These are phyloP conservation scores for Hemithea aestivaria DNA, from an alignment of 2,888 invertebrate species.

Conservation along the genomic window DNA sequence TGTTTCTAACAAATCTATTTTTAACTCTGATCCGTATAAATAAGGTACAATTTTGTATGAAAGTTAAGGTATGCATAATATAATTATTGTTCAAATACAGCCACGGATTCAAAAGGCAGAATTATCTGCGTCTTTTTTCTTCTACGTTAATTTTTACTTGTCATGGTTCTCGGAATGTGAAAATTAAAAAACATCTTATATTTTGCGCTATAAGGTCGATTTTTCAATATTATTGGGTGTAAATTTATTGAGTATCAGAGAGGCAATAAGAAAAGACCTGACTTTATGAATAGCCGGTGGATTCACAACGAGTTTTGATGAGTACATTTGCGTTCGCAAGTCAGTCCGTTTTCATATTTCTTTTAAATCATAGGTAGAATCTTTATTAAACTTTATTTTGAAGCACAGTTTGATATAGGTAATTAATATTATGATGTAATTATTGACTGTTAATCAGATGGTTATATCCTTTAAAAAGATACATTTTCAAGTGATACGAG, in stretches of 20 bases:
- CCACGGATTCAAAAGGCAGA: slow-evolving; percentile 14
- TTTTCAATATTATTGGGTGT: slow-evolving; percentile 2
- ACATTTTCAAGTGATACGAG: too few relatives aligned
- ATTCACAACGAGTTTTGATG: slow-evolving; percentile 18
- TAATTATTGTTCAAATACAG: slow-evolving; percentile 23
- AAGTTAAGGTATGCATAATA: slow-evolving; percentile 9
- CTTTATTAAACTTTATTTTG: too few relatives aligned
- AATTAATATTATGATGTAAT: slow-evolving; percentile 4
- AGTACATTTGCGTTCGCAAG: slow-evolving; percentile 8
- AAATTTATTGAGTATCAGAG: slow-evolving; percentile 3
- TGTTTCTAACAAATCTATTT: slow-evolving; percentile 14
- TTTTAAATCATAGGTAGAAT: too few relatives aligned
- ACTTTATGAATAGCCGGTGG: slow-evolving; percentile 25
- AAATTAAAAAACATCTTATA: slow-evolving; percentile 7
- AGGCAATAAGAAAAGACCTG: slow-evolving; percentile 19
- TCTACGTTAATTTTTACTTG: slow-evolving; percentile 20
- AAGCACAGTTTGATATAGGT: too few relatives aligned
- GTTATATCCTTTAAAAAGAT: too few relatives aligned
- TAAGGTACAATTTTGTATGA: slow-evolving; percentile 9
- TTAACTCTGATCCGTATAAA: slow-evolving; percentile 10
- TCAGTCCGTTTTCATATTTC: slow-evolving; percentile 1
- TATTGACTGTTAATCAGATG: background rate
- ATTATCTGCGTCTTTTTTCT: slow-evolving; percentile 20
- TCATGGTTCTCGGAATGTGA: slow-evolving; percentile 20
- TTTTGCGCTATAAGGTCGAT: slow-evolving; percentile 1